Conservation (phyloP, 2,888 invertebrate species). For the Oscheius onirici region DNA sequence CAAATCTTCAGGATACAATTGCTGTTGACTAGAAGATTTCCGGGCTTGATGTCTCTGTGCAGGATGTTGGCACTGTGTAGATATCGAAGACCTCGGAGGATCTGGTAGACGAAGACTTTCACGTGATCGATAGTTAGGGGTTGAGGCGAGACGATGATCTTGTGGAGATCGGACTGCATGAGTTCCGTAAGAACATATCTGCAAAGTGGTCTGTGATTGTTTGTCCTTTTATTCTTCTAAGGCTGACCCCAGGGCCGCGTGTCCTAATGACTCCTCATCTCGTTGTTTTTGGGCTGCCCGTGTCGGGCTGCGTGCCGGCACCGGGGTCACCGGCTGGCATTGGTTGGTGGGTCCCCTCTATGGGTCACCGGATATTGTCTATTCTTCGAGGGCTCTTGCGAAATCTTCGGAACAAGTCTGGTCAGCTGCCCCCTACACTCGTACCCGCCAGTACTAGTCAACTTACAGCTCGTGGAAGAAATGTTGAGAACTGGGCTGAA, state of each 20-base stretch:
- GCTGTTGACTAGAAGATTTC: conserved; percentile 97
- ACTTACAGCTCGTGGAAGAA: conserved; percentile 99
- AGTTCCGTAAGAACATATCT: conserved; percentile 99
- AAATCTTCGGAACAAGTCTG: neutral
- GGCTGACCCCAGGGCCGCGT: neutral
- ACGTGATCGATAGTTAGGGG: conserved; percentile 98
- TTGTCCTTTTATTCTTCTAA: conserved; percentile 4
- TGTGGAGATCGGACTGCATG: conserved; percentile 98
- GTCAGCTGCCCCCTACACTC: neutral
- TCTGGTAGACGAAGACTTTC: conserved; percentile 99
- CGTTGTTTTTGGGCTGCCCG: conserved; percentile 27
- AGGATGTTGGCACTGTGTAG: conserved; percentile 96
- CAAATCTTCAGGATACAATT: conserved; percentile 99
- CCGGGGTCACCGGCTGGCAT: conserved; percentile 21
- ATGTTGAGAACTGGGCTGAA: conserved; percentile 97
- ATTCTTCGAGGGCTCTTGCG: too few relatives aligned
- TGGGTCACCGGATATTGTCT: conserved; percentile 21
- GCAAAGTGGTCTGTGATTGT: conserved; percentile 53
- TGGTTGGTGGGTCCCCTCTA: neutral
- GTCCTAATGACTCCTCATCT: conserved; percentile 26
- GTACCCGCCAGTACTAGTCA: neutral
- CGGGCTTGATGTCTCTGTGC: conserved; percentile 98
- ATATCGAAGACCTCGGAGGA: conserved; percentile 97
- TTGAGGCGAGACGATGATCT: conserved; percentile 99
- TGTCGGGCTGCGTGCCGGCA: conserved; percentile 22